A percentile compares a stretch with the other conserved stretches of the same genome.
These are phyloP conservation scores for Diarsia mendica DNA, from an alignment of 2,888 invertebrate genomes.

Conservation along the genomic window DNA sequence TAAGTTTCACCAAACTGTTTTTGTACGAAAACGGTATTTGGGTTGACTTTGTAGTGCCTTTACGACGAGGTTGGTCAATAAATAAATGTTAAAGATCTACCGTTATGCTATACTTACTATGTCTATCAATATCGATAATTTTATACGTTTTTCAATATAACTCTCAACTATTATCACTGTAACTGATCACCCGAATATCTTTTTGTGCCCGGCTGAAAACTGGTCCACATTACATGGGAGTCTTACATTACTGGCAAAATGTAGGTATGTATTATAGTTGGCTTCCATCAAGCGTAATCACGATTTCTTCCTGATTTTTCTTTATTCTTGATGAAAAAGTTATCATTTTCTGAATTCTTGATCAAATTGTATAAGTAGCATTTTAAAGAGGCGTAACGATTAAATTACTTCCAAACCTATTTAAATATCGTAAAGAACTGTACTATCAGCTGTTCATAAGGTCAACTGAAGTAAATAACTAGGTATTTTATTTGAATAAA, in stretches of 20 bases:
- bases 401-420: conserved; percentile 2
- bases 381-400: not conserved
- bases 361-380: not conserved
- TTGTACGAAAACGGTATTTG: not conserved
- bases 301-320: not conserved
- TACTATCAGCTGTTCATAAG: not conserved
- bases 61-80: not conserved
- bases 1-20: conserved; percentile 20
- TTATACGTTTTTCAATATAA: no score
- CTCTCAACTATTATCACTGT: no score
- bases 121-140: no score
- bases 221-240: not conserved
- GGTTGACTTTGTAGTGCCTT: not conserved
- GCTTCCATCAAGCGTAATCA: no score
- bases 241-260: not conserved
- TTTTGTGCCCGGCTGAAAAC: not conserved
- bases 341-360: not conserved
- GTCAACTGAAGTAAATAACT: conserved; percentile 9
- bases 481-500: not conserved
- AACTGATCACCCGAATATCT: not conserved
- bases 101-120: no score
- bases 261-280: not conserved
- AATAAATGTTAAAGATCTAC: no score
- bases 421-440: not conserved
- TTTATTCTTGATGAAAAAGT: not conserved